Evolutionary conservation across 2,797 vertebrate genomes (phyloP).

Genomic region (Picus viridis): DNA sequence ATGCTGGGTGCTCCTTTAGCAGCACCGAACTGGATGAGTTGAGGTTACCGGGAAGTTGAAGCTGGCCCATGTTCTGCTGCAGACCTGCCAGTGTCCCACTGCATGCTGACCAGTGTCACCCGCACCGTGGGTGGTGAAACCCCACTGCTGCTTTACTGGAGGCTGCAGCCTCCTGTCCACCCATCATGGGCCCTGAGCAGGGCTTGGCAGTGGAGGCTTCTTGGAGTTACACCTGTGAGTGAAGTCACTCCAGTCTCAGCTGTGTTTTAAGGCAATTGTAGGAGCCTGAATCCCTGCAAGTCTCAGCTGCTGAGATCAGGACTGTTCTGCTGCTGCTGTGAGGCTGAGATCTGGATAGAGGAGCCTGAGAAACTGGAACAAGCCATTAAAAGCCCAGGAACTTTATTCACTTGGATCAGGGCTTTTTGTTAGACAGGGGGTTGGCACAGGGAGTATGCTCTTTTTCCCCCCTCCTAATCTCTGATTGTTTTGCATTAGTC

Average conservation of each 20-base stretch:
- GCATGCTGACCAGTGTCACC: background rate
- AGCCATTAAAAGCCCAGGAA: background rate
- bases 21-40: rapidly evolving
- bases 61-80: background rate
- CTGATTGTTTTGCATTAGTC: slow-evolving; percentile 24
- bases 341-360: background rate
- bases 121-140: rapidly evolving
- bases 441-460: background rate
- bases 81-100: background rate
- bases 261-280: background rate
- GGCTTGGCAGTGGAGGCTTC: background rate
- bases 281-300: background rate
- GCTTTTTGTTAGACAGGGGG: background rate
- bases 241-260: background rate
- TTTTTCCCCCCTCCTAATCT: background rate
- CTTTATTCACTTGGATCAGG: background rate
- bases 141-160: background rate
- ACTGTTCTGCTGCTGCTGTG: background rate
- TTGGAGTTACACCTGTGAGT: background rate
- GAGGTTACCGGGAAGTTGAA: background rate
- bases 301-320: background rate
- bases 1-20: background rate
- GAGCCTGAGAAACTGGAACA: background rate
- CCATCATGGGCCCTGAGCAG: rapidly evolving
- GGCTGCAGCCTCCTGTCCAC: background rate